Percentiles rank a stretch among this genome's conserved stretches.
These are phyloP conservation scores for Odontophorus gujanensis DNA, from an alignment of 2,113 vertebrate genomes.

Conservation along the genomic window DNA sequence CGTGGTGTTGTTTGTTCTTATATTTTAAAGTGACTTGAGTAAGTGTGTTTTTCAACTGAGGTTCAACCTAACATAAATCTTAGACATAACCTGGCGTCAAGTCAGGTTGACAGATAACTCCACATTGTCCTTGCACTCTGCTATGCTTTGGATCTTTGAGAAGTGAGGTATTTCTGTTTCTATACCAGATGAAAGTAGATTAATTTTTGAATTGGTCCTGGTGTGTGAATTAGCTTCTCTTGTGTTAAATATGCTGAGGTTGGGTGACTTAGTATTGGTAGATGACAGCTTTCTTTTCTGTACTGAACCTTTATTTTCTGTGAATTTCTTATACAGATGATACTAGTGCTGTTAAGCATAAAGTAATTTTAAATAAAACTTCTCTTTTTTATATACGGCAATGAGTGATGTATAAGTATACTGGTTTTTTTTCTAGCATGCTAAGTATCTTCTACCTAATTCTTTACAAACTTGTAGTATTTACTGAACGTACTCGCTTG, in stretches of 20 bases:
- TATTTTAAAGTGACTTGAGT: neutral
- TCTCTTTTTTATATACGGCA: neutral
- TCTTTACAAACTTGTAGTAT: neutral
- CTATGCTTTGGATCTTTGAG: neutral
- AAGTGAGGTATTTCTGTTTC: conserved; percentile 21
- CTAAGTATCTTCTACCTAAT: neutral
- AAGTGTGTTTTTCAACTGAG: neutral
- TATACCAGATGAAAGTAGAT: neutral
- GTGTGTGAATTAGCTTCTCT: neutral
- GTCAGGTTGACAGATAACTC: neutral
- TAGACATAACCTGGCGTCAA: neutral
- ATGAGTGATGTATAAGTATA: neutral
- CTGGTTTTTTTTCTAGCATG: neutral
- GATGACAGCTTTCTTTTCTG: neutral
- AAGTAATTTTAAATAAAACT: neutral
- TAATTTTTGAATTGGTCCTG: neutral
- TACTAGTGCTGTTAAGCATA: too few species aligned
- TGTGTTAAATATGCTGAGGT: neutral
- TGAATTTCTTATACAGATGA: neutral
- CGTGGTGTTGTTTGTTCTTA: neutral
- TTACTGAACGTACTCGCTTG: neutral
- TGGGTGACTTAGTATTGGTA: neutral
- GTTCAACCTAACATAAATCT: neutral
- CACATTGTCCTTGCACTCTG: neutral
- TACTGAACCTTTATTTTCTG: neutral